phyloP scores from a whole-genome alignment of 2,797 vertebrate genomes.

The Picus viridis region DNA sequence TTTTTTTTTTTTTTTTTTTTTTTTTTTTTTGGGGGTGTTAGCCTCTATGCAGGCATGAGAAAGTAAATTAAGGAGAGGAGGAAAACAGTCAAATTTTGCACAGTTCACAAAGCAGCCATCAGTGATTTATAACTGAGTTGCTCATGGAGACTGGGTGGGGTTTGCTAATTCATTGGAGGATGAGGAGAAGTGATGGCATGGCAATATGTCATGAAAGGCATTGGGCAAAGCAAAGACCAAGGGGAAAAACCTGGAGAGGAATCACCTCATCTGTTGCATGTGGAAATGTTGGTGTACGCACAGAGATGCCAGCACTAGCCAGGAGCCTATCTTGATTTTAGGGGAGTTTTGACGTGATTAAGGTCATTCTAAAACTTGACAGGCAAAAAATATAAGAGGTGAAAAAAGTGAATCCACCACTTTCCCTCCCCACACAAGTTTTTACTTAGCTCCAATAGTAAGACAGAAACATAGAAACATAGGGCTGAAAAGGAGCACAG shows the following conservation, averaged over 20 bases:
- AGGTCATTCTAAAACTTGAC: neutral
- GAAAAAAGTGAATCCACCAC: neutral
- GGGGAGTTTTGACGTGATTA: neutral
- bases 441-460: neutral
- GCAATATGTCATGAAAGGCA: neutral
- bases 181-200: neutral
- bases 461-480: neutral
- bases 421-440: neutral
- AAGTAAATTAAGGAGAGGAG: neutral
- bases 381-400: neutral
- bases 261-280: fast-evolving
- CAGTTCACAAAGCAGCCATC: neutral
- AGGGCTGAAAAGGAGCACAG: neutral
- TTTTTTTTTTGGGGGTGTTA: neutral
- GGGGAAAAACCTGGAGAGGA: neutral
- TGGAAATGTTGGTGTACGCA: neutral
- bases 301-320: neutral
- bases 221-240: neutral
- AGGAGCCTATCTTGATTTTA: fast-evolving
- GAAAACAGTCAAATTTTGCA: neutral
- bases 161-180: neutral
- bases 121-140: neutral
- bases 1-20: neutral
- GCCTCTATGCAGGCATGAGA: fast-evolving
- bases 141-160: neutral